Base-by-base conservation (phyloP, 2,797 vertebrate genomes). In the Pipistrellus pipistrellus region DNA sequence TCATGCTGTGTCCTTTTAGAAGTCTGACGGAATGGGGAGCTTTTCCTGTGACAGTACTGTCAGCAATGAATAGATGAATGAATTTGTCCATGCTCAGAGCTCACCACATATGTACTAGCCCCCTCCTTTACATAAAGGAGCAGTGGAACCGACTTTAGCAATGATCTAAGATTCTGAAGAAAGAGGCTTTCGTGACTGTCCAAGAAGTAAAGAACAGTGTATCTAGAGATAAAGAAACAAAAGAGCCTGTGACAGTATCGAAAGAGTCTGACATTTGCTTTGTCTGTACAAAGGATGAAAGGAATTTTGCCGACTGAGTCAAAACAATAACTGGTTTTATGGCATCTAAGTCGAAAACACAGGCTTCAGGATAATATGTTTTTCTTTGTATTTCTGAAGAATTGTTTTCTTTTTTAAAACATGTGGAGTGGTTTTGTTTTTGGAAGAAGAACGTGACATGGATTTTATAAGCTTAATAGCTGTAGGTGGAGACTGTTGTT, bases 161-260 rank as follows among this genome's bases (percentile, higher is more conserved):
- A 12, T 95, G 95, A 95, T 88, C 82, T 73, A 72, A 89, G 96
- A 94, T 96, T 69, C 87, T 82, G 88, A 96, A 97, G 76, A 94
- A 96, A 95, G 78, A 93, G 96, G 25, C 95, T 97, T 97, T 97
- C 76, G 90, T 95, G 46, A 88, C 46, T 14, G 73, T 89, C 96
- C 27, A 96, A 97, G 92, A 96, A 94, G 84, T 94, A 92, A 96
- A 97, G 97, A 96, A 77, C 95, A 96, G 97, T 92, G 35, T 94
- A 51, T 97, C 97, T 96, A 86, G 95, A 96, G 97, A 97, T 97
- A 98, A 96, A 98, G 97, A 96, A 97, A 98, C 98, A 98, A 98
- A 98, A 98, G 98, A 97, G 96, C 91, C 96, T 95, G 93, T 91
- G 90, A 97, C 97, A 98, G 85, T 95, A 96, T 97, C 15, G 93